Evolutionary conservation across 2,113 vertebrate genomes (phyloP).

Genomic region (Danio rerio): DNA sequence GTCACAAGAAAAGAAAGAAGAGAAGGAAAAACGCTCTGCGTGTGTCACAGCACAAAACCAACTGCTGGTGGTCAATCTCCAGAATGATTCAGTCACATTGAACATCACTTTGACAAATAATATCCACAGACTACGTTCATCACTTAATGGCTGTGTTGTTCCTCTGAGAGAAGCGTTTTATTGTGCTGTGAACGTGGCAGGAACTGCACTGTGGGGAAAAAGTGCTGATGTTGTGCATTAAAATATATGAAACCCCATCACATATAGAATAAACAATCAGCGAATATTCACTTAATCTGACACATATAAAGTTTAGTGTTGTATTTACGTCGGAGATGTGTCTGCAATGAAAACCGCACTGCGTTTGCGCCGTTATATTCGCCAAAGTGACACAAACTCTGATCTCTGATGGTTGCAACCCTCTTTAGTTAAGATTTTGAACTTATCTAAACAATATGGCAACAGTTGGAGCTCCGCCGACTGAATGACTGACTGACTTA

Average conservation of each 20-base stretch:
- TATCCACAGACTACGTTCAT: neutral
- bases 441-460: slow-evolving; percentile 53
- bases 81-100: neutral
- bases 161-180: neutral
- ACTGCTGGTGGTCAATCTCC: neutral
- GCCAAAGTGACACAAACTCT: neutral
- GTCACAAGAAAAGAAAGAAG: slow-evolving; percentile 29
- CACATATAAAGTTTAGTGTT: neutral
- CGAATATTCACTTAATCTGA: neutral
- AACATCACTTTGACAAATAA: neutral
- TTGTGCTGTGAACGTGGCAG: slow-evolving; percentile 26
- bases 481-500: slow-evolving; percentile 23
- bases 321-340: slow-evolving; percentile 49
- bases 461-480: slow-evolving; percentile 74
- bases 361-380: slow-evolving; percentile 22
- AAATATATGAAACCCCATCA: neutral
- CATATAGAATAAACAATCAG: neutral
- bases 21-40: slow-evolving; percentile 2
- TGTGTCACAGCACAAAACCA: neutral
- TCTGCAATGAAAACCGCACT: slow-evolving; percentile 18
- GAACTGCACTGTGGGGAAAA: neutral
- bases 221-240: slow-evolving; percentile 8
- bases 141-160: neutral
- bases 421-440: neutral
- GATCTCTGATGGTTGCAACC: neutral